Evolutionary conservation across 2,797 vertebrate genomes (phyloP).

Genomic region (Rhynchonycteris naso): DNA sequence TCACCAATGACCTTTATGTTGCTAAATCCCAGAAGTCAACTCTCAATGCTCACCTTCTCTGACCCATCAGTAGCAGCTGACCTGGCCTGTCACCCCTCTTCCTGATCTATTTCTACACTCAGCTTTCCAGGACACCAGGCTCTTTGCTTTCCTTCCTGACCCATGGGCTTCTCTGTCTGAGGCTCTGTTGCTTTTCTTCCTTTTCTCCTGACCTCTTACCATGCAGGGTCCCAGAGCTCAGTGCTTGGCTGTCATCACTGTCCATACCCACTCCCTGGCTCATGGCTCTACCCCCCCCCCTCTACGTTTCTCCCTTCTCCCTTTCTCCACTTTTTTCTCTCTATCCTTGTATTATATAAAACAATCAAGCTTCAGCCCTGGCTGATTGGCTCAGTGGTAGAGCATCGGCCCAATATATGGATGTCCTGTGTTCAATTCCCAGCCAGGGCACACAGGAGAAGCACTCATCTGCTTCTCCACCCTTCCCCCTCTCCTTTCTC

Average conservation of each 20-base stretch:
- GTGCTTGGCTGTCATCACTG: neutral
- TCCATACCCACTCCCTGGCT: neutral
- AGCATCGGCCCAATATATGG: too few relatives aligned
- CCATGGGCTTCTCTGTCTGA: neutral
- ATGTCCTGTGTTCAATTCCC: too few relatives aligned
- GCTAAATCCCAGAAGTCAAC: neutral
- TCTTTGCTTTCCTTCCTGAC: neutral
- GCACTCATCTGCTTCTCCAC: too few relatives aligned
- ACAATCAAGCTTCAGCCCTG: neutral
- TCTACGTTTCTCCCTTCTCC: neutral
- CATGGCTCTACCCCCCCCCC: neutral
- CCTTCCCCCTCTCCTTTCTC: too few relatives aligned
- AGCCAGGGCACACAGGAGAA: too few relatives aligned
- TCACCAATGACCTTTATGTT: neutral
- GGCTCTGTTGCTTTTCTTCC: neutral
- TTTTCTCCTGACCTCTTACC: neutral
- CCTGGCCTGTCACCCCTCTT: neutral
- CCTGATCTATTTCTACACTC: neutral
- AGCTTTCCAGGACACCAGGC: neutral
- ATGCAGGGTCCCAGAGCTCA: neutral
- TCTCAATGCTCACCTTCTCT: neutral
- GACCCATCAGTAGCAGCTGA: neutral
- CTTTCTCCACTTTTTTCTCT: neutral
- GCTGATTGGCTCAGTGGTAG: too few relatives aligned
- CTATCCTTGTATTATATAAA: neutral